Conservation (phyloP, 2,888 invertebrate species). For the Cremastinae sp. region DNA sequence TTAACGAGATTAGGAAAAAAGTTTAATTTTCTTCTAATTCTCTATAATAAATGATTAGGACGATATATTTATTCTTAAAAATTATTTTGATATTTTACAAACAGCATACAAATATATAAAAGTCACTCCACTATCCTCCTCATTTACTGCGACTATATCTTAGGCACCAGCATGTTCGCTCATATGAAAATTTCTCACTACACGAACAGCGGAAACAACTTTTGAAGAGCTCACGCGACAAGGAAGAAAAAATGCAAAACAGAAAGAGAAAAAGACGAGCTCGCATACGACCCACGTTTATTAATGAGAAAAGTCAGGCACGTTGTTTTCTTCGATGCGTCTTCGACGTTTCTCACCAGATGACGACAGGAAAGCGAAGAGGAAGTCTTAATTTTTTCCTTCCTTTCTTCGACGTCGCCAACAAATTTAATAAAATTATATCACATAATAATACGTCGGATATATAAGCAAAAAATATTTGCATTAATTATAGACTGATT, state of each 20-base stretch:
- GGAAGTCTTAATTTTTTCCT: constrained; percentile 18
- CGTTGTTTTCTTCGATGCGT: constrained; percentile 17
- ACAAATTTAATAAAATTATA: constrained; percentile 40
- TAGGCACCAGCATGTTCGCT: background rate
- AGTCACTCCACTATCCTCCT: no score
- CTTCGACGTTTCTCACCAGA: background rate
- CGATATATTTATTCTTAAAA: no score
- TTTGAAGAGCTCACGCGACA: constrained; percentile 20
- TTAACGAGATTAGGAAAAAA: no score
- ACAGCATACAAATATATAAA: no score
- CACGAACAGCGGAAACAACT: constrained; percentile 17
- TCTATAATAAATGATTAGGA: no score
- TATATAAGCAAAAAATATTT: constrained; percentile 5
- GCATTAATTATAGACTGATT: no score
- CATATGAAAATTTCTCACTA: background rate
- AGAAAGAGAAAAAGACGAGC: background rate
- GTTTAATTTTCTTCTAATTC: no score
- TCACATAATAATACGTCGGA: no score
- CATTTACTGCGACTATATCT: constrained; percentile 21
- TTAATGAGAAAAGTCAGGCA: constrained; percentile 49
- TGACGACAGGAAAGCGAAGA: background rate
- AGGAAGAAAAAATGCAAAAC: background rate
- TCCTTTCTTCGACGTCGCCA: constrained; percentile 17
- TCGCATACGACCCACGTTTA: constrained; percentile 50
- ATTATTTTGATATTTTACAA: no score